phyloP scores from a whole-genome alignment of 2,113 vertebrate genomes.

The Zootoca vivipara region DNA sequence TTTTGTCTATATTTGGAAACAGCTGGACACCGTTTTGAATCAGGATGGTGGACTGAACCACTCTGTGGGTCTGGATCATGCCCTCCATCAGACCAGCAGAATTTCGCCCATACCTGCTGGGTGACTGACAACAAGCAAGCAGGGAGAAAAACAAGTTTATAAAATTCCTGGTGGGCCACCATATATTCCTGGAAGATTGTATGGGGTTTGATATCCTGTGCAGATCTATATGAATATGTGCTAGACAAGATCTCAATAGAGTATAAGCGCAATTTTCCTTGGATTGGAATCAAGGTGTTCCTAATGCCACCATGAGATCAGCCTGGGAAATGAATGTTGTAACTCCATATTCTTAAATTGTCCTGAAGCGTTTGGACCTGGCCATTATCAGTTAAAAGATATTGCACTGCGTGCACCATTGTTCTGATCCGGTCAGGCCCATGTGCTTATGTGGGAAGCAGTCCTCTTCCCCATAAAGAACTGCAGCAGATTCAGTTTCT shows the following conservation, averaged over 20 bases:
- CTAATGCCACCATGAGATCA: background rate
- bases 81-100: too few relatives aligned
- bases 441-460: background rate
- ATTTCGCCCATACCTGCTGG: background rate
- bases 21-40: too few relatives aligned
- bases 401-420: background rate
- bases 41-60: too few relatives aligned
- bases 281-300: background rate
- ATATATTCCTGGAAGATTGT: background rate
- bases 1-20: too few relatives aligned
- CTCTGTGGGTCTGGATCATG: background rate
- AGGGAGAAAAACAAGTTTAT: background rate
- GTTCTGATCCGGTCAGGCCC: background rate
- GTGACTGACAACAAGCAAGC: background rate
- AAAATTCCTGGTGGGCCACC: background rate
- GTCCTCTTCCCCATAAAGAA: constrained; percentile 1
- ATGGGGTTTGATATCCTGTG: background rate
- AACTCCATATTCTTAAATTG: background rate
- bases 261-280: background rate
- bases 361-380: background rate
- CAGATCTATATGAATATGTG: background rate
- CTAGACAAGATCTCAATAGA: too few relatives aligned
- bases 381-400: background rate
- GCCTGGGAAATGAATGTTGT: background rate
- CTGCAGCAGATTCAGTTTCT: background rate